phyloP scores from a whole-genome alignment of 2,888 invertebrate genomes.

The Falcaria lacertinaria region DNA sequence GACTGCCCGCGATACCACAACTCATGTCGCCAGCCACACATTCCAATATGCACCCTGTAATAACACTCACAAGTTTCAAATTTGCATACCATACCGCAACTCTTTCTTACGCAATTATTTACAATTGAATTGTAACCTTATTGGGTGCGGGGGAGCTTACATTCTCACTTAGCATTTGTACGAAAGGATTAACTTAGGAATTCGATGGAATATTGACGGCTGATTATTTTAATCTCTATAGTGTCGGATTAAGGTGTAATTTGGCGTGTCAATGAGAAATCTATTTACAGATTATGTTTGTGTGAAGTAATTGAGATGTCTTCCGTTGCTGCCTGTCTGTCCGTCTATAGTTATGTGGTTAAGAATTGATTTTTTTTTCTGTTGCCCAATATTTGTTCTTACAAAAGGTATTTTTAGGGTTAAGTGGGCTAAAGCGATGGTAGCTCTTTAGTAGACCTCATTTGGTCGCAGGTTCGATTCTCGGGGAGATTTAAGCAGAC shows the following conservation, averaged over 20 bases:
- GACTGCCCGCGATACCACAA: slow-evolving; percentile 44
- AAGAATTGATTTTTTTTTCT: slow-evolving; percentile 22
- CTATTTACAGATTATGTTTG: slow-evolving; percentile 55
- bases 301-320: slow-evolving; percentile 74
- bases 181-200: slow-evolving; percentile 38
- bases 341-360: slow-evolving; percentile 28
- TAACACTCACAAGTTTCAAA: slow-evolving; percentile 24
- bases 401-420: not conserved
- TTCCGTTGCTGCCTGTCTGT: slow-evolving; percentile 57
- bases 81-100: slow-evolving; percentile 29
- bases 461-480: no score
- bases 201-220: slow-evolving; percentile 20
- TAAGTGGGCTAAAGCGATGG: not conserved
- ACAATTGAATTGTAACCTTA: slow-evolving; percentile 23
- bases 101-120: slow-evolving; percentile 9
- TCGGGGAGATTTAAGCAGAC: no score
- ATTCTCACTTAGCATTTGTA: slow-evolving; percentile 19
- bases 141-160: slow-evolving; percentile 11
- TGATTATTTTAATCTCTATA: slow-evolving; percentile 6
- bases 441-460: no score
- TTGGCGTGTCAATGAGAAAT: slow-evolving; percentile 29
- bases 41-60: slow-evolving; percentile 23
- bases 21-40: slow-evolving; percentile 19
- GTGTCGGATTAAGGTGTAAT: slow-evolving; percentile 12
- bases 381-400: not conserved